phyloP scores from a whole-genome alignment of 2,888 invertebrate species.

The Strigamia crassipes region DNA sequence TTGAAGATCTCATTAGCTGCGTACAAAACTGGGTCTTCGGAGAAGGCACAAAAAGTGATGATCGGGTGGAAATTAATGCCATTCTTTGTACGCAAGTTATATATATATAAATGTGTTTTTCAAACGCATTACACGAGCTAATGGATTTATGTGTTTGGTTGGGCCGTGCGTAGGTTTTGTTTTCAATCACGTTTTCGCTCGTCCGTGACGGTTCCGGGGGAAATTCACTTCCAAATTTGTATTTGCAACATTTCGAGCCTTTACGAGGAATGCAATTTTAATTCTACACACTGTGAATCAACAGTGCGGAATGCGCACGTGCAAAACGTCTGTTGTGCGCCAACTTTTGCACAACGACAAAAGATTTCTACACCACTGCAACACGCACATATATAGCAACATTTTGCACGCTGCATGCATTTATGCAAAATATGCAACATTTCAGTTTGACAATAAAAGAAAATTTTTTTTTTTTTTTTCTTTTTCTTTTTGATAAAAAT shows the following conservation, averaged over 20 bases:
- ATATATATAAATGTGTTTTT: too few species aligned
- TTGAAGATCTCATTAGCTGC: constrained; percentile 19
- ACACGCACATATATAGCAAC: neutral
- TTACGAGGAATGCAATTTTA: constrained; percentile 8
- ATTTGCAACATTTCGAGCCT: neutral
- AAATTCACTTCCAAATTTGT: neutral
- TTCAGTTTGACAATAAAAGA: constrained; percentile 18
- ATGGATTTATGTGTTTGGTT: too few species aligned
- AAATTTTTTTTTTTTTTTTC: too few species aligned
- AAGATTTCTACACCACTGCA: neutral
- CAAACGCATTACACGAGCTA: too few species aligned
- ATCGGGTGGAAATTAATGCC: neutral
- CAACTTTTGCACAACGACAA: neutral
- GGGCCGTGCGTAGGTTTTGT: too few species aligned
- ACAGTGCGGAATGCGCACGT: constrained; percentile 35
- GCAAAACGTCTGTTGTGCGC: constrained; percentile 29
- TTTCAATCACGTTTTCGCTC: too few species aligned
- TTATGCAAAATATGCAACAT: constrained; percentile 32
- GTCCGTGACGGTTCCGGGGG: too few species aligned
- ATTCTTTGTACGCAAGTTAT: too few species aligned
- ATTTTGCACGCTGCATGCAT: neutral
- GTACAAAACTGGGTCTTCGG: neutral
- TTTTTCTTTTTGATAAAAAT: too few species aligned
- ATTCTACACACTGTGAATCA: neutral
- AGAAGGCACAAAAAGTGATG: neutral